These are phyloP conservation scores for Drosophila histrio DNA, from an alignment of 2,888 invertebrate genomes.

Conservation along the genomic window DNA sequence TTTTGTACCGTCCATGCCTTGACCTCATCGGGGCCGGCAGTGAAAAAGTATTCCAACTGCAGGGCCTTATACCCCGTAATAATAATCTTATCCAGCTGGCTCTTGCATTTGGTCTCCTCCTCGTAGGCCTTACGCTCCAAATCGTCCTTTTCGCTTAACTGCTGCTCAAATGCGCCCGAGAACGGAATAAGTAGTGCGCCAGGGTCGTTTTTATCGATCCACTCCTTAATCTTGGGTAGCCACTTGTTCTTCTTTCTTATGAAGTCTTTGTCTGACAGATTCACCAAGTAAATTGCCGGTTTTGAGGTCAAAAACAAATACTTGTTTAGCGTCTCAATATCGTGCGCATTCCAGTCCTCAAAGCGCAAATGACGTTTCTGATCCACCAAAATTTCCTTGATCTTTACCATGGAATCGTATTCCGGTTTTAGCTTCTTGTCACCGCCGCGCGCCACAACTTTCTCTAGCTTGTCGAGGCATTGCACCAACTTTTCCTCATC, in stretches of 20 bases:
- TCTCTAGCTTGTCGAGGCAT: conserved; percentile 94
- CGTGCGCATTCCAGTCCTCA: conserved; percentile 95
- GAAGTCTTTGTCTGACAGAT: conserved; percentile 98
- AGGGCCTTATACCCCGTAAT: conserved; percentile 98
- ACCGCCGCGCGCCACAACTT: conserved; percentile 91
- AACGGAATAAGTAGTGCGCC: conserved; percentile 97
- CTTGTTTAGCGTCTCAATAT: conserved; percentile 97
- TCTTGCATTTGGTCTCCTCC: conserved; percentile 92
- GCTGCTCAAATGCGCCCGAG: conserved; percentile 95
- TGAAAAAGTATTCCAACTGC: conserved; percentile 99
- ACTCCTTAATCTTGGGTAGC: conserved; percentile 97
- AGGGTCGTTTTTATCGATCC: conserved; percentile 98
- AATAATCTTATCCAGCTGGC: conserved; percentile 98
- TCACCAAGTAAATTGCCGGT: conserved; percentile 98
- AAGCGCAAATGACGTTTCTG: conserved; percentile 97
- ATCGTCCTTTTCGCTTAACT: conserved; percentile 93
- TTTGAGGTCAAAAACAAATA: conserved; percentile 98
- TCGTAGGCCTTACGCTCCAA: conserved; percentile 90
- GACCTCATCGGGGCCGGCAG: conserved; percentile 98
- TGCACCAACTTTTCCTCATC: conserved; percentile 95
- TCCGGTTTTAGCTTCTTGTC: conserved; percentile 98
- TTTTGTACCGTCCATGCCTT: conserved; percentile 99
- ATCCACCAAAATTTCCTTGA: conserved; percentile 92
- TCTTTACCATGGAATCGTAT: conserved; percentile 94
- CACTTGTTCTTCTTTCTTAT: conserved; percentile 99